These are phyloP conservation scores for Atherinosoma microstoma DNA, from an alignment of 2,797 vertebrate genomes.

Conservation along the genomic window DNA sequence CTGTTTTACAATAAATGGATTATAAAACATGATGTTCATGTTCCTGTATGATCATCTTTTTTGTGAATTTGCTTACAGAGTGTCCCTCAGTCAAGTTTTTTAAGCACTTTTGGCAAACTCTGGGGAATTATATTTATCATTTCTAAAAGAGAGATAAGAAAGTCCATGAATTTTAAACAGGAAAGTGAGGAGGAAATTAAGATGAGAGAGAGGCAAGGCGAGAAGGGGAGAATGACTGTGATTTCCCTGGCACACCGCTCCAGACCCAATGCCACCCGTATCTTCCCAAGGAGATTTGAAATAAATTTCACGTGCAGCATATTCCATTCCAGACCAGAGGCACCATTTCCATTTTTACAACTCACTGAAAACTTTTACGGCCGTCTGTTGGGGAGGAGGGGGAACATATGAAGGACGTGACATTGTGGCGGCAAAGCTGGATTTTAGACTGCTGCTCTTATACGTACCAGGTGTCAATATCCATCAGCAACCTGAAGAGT, in stretches of 20 bases:
- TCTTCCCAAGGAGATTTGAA: slow-evolving; percentile 78
- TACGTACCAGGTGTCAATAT: slow-evolving; percentile 38
- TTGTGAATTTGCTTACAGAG: slow-evolving; percentile 56
- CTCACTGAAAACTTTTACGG: slow-evolving; percentile 83
- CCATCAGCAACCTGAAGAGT: slow-evolving; percentile 20
- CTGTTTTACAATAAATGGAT: slow-evolving; percentile 45
- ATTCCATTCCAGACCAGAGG: slow-evolving; percentile 78
- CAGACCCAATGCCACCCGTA: slow-evolving; percentile 56
- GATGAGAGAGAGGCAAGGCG: slow-evolving; percentile 43
- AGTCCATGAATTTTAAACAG: slow-evolving; percentile 87
- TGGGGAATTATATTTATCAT: slow-evolving; percentile 79
- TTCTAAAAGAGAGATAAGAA: slow-evolving; percentile 81
- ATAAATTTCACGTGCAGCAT: slow-evolving; percentile 79
- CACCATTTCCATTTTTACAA: slow-evolving; percentile 86
- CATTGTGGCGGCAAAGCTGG: slow-evolving; percentile 54
- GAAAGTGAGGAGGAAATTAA: slow-evolving; percentile 77
- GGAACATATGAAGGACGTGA: slow-evolving; percentile 80
- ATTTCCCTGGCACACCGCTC: slow-evolving; percentile 64
- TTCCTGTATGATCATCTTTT: slow-evolving; percentile 44
- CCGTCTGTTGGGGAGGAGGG: slow-evolving; percentile 74
- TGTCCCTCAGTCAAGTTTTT: slow-evolving; percentile 71
- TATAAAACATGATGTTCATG: slow-evolving; percentile 40
- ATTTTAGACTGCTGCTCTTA: slow-evolving; percentile 42
- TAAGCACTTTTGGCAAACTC: slow-evolving; percentile 72
- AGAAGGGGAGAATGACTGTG: slow-evolving; percentile 50